These are phyloP conservation scores for Ceratitis capitata DNA, from an alignment of 1,140 invertebrate genomes.

Conservation along the genomic window DNA sequence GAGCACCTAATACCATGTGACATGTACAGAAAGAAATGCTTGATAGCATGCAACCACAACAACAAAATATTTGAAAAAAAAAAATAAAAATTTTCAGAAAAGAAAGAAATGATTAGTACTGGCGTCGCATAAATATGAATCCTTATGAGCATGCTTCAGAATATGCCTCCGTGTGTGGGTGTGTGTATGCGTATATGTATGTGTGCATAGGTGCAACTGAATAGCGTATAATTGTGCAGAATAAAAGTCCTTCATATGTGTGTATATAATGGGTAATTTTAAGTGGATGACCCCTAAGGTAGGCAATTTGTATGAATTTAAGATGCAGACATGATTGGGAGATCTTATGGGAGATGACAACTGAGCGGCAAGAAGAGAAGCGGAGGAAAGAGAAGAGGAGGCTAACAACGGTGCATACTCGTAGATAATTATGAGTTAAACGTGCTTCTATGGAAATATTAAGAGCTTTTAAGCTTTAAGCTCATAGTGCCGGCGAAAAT, in stretches of 20 bases:
- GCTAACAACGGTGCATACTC: too few species aligned
- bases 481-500: too few species aligned
- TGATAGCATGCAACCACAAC: not conserved
- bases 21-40: conserved; percentile 37
- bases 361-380: too few species aligned
- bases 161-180: not conserved
- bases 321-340: not conserved
- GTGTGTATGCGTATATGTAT: too few species aligned
- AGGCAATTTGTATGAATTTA: not conserved
- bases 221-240: not conserved
- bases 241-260: not conserved
- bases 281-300: not conserved
- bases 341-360: not conserved
- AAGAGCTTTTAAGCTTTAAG: too few species aligned
- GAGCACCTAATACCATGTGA: conserved; percentile 40
- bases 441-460: too few species aligned
- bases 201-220: not conserved
- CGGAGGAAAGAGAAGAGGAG: too few species aligned
- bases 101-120: not conserved
- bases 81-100: not conserved
- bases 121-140: conserved; percentile 5
- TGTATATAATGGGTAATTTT: not conserved
- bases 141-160: not conserved
- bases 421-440: too few species aligned
- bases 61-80: not conserved